These are phyloP conservation scores for Cetonia aurata DNA, from an alignment of 2,888 invertebrate genomes.

Conservation along the genomic window DNA sequence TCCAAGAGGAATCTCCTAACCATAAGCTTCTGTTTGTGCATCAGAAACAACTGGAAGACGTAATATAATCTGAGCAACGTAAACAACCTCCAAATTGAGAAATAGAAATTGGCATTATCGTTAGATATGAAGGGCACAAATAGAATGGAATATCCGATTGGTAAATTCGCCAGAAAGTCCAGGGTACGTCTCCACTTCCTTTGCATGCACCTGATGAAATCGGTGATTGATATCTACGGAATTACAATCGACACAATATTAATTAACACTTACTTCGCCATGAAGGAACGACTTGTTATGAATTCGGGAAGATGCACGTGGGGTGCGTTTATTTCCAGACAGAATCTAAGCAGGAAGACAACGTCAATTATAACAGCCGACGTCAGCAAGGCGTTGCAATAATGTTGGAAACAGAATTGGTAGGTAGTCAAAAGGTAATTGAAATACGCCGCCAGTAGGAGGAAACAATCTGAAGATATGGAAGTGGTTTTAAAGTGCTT, in stretches of 20 bases:
- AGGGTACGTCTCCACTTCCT: constrained; percentile 64
- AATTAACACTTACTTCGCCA: constrained; percentile 5
- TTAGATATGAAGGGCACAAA: constrained; percentile 54
- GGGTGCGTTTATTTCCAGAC: constrained; percentile 68
- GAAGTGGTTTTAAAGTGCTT: neutral
- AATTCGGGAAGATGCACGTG: neutral
- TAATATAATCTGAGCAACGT: constrained; percentile 67
- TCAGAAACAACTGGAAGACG: constrained; percentile 66
- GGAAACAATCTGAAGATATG: constrained; percentile 65
- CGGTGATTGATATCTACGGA: too few relatives aligned
- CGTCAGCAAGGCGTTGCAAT: constrained; percentile 62
- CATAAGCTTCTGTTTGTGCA: constrained; percentile 66
- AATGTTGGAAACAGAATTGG: constrained; percentile 68
- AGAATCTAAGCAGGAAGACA: constrained; percentile 67
- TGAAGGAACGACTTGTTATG: neutral
- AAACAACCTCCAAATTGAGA: constrained; percentile 66
- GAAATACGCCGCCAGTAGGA: constrained; percentile 65
- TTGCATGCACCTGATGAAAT: constrained; percentile 66
- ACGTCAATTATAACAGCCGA: constrained; percentile 64
- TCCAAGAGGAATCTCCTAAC: constrained; percentile 67
- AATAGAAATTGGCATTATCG: constrained; percentile 57
- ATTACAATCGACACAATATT: too few relatives aligned
- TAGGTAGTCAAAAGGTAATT: constrained; percentile 68
- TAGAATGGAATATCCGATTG: constrained; percentile 65
- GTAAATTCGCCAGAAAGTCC: constrained; percentile 67